Conservation (phyloP, 2,797 vertebrate species). For the Graptemys geographica region DNA sequence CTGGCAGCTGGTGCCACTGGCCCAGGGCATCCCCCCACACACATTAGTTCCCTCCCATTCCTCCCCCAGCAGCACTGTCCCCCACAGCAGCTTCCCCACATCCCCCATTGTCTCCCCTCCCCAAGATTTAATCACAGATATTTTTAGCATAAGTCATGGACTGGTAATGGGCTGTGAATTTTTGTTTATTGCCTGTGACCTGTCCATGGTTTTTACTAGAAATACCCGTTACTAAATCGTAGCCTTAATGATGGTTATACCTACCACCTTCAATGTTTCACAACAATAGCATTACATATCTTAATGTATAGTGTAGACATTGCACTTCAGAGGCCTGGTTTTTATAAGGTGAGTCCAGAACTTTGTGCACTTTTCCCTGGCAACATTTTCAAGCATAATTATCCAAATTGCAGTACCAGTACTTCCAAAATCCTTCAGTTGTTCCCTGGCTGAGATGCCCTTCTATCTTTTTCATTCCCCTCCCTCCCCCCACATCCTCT, state of each 20-base stretch:
- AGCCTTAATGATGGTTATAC: neutral
- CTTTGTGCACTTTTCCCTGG: neutral
- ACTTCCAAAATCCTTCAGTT: neutral
- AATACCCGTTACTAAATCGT: no score
- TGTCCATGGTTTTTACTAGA: no score
- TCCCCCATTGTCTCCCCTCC: no score
- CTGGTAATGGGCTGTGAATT: no score
- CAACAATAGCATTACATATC: neutral
- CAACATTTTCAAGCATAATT: neutral
- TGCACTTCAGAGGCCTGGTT: neutral
- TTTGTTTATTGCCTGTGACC: no score
- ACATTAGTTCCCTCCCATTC: no score
- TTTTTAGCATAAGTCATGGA: no score
- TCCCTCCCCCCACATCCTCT: neutral
- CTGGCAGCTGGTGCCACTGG: no score
- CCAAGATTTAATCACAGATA: no score
- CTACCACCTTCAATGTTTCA: neutral
- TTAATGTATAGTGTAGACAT: neutral
- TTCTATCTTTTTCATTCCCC: neutral
- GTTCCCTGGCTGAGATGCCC: neutral
- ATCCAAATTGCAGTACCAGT: neutral
- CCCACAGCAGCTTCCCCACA: no score
- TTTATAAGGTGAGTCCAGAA: neutral
- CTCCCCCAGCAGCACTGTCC: no score
- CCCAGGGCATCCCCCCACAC: no score